A percentile compares a stretch with the other conserved stretches of the same genome.
Conservation (phyloP, 1,140 invertebrate genomes). For the Drosophila triauraria region DNA sequence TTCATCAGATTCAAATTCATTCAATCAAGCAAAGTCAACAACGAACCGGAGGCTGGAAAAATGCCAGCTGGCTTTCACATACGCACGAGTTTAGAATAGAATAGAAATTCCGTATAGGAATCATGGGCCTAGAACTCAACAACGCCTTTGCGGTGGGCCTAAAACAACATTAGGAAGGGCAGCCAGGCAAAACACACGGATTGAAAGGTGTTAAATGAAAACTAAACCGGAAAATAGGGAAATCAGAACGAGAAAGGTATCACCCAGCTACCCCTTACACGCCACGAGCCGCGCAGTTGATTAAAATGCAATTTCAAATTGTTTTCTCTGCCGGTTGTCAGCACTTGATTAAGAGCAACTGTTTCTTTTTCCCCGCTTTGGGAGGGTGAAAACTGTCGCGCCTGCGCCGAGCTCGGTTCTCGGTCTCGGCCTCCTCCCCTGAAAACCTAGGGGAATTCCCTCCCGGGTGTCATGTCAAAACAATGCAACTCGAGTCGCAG, state of each 20-base stretch:
- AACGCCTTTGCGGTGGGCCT: constrained; percentile 58
- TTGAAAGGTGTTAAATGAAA: constrained; percentile 76
- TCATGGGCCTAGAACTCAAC: constrained; percentile 22
- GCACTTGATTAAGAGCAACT: constrained; percentile 81
- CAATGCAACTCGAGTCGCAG: constrained; percentile 67
- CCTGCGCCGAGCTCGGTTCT: constrained; percentile 18
- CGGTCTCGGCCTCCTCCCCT: neutral
- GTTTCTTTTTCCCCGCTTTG: constrained; percentile 8
- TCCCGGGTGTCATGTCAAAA: constrained; percentile 77
- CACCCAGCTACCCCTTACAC: constrained; percentile 17
- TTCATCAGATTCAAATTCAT: constrained; percentile 51
- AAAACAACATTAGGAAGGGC: constrained; percentile 69
- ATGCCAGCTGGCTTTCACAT: constrained; percentile 57
- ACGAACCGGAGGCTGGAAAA: constrained; percentile 27
- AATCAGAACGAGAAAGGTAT: neutral
- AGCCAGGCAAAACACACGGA: constrained; percentile 31
- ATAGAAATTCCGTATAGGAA: constrained; percentile 5
- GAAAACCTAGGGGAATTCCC: constrained; percentile 3
- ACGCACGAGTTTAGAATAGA: neutral
- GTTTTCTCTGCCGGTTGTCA: constrained; percentile 73
- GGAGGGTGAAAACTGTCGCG: constrained; percentile 48
- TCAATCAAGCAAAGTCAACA: constrained; percentile 71
- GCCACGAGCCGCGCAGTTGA: constrained; percentile 57
- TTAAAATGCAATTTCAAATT: constrained; percentile 81
- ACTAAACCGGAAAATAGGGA: constrained; percentile 54